Evolutionary conservation across 1,140 invertebrate genomes (phyloP), one percentile per base, ranked within the genome.

Genomic region (Drosophila kikkawai): DNA sequence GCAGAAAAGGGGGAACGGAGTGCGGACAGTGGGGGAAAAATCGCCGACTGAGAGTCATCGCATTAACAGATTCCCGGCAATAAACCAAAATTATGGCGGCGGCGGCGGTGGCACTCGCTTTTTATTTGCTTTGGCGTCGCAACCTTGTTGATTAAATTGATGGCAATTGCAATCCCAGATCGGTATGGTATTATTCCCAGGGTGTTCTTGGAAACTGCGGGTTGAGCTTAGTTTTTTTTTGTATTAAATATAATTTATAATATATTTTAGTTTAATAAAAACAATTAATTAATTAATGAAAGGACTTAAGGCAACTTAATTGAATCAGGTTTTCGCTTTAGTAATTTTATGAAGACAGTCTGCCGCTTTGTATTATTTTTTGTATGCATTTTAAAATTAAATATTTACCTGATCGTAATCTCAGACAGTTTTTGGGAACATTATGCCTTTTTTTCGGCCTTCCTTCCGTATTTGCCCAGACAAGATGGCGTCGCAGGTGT

Each of bases 111-210:
- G 47, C 63, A 44, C 59, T 65, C 69, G 74, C 56, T 78, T 80
- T 82, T 90, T 88, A 78, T 88, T 84, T 88, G 81, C 74, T 44
- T n/a, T 47, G 56, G 26, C 71, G 41, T 59, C 79, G 55, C 77
- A 58, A 71, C 63, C 85, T 80, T 81, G 79, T 87, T 87, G 86
- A 84, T 88, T 88, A 84, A 88, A 87, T 88, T 88, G 85, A 88
- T 84, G 80, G 68, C 59, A 70, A 88, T 65, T 79, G 84, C 73
- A 78, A 71, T 71, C 65, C 67, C 68, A 58, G 57, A 60, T 58
- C 57, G 66, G 22, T 64, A 65, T 47, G 51, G 22, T 47, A 55
- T 55, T 22, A n/a, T 41, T 22, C 5, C 37, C 7, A 6, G 32
- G 48, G 6, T 22, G 63, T 68, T 70, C 67, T 48, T 2, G 15